Evolutionary conservation across 2,888 invertebrate species (phyloP).

Genomic region (Piscicola geometra): DNA sequence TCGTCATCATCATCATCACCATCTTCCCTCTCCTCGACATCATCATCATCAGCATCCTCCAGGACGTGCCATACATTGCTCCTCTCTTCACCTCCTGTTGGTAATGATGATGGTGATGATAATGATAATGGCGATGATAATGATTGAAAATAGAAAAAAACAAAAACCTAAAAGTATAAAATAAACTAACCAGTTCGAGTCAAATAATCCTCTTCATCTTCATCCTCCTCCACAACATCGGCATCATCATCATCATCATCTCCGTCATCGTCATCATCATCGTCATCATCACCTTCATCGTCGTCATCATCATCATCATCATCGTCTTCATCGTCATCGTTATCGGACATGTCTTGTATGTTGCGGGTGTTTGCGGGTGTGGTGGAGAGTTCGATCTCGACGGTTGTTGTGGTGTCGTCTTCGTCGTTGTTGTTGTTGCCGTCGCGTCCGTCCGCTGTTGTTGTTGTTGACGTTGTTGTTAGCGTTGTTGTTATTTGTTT

Average conservation of each 20-base stretch:
- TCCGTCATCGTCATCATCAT: not conserved
- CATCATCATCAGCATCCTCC: conserved; percentile 8
- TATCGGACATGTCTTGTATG: not conserved
- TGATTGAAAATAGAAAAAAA: no score
- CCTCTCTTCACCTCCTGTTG: not conserved
- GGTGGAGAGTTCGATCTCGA: conserved; percentile 45
- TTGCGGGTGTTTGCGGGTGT: conserved; percentile 29
- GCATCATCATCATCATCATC: conserved; percentile 26
- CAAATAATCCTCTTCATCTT: not conserved
- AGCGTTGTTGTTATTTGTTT: not conserved
- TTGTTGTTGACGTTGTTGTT: no score
- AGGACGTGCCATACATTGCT: not conserved
- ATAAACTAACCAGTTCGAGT: not conserved
- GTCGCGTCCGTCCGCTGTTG: not conserved
- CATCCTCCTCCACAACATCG: conserved; percentile 15
- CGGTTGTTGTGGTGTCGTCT: not conserved
- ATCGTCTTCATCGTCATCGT: conserved; percentile 9
- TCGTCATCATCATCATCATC: not conserved
- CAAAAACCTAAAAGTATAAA: no score
- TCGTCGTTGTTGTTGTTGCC: no score
- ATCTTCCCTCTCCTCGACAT: conserved; percentile 3
- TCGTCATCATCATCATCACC: conserved; percentile 18
- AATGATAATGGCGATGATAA: no score
- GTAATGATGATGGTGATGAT: not conserved
- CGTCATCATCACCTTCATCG: not conserved